Conservation (phyloP, 2,113 vertebrate species). For the Solenodon paradoxus region DNA sequence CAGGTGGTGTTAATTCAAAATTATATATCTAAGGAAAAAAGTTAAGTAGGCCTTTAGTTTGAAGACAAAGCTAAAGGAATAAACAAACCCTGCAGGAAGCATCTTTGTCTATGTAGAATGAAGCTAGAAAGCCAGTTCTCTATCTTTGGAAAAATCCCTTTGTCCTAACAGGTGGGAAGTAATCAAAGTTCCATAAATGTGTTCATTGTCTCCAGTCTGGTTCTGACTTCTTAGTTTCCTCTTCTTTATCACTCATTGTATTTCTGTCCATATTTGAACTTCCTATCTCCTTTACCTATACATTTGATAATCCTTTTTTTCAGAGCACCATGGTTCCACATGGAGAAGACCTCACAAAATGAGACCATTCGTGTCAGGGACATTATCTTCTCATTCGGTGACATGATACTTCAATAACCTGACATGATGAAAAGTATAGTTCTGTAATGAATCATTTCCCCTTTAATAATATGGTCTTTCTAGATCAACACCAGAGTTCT, state of each 20-base stretch:
- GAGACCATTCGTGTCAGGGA: no score
- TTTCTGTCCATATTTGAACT: background rate
- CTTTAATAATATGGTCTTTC: background rate
- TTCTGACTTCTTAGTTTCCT: background rate
- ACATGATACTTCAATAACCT: background rate
- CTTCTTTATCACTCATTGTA: background rate
- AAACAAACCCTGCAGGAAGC: background rate
- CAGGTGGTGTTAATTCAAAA: conserved; percentile 23
- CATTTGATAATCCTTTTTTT: background rate
- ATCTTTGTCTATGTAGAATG: background rate
- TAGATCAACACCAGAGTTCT: background rate
- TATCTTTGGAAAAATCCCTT: background rate
- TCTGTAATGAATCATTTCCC: background rate
- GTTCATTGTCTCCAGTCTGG: background rate
- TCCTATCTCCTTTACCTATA: background rate
- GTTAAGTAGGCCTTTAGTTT: conserved; percentile 6
- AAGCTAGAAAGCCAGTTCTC: background rate
- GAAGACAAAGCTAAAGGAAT: conserved; percentile 40
- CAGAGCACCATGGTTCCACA: background rate
- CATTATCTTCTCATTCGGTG: background rate
- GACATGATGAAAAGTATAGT: background rate
- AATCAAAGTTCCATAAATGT: background rate
- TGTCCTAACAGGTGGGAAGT: background rate
- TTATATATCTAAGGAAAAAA: background rate
- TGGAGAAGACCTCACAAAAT: background rate